Evolutionary conservation across 2,797 vertebrate genomes (phyloP).

Genomic region (Sebastes ruberrimus): DNA sequence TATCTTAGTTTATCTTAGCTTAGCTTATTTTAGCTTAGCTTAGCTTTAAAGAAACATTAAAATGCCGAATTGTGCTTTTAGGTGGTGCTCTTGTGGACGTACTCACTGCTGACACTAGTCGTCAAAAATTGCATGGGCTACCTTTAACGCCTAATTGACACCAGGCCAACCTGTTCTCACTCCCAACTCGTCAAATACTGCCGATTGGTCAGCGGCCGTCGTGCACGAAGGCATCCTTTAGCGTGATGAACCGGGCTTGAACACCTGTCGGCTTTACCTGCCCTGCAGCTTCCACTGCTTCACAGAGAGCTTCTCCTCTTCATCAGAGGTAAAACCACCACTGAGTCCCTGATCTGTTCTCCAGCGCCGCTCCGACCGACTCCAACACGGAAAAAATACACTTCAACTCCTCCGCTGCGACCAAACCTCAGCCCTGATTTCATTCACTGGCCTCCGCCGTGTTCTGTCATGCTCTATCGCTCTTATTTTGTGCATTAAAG

Average conservation of each 20-base stretch:
- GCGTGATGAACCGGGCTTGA: too few relatives aligned
- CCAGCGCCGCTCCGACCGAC: conserved; percentile 36
- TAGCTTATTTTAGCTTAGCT: neutral
- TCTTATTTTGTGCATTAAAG: conserved; percentile 56
- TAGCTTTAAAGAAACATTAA: neutral
- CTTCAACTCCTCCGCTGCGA: conserved; percentile 28
- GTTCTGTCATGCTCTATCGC: conserved; percentile 66
- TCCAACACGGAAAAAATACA: conserved; percentile 52
- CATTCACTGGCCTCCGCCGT: conserved; percentile 41
- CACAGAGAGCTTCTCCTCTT: neutral
- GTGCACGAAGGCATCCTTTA: rapidly evolving
- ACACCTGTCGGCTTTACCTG: neutral
- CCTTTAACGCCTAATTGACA: neutral
- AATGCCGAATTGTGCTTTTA: neutral
- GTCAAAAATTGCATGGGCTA: neutral
- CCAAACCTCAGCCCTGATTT: conserved; percentile 70
- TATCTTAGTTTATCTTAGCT: neutral
- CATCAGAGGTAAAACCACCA: neutral
- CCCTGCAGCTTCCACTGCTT: neutral
- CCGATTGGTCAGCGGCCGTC: too few relatives aligned
- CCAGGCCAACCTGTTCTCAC: too few relatives aligned
- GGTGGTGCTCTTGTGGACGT: neutral
- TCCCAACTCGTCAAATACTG: too few relatives aligned
- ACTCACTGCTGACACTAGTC: neutral
- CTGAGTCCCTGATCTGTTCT: conserved; percentile 49